Base-by-base conservation (phyloP, 2,888 invertebrate genomes). In the Tanytarsus gracilentus region DNA sequence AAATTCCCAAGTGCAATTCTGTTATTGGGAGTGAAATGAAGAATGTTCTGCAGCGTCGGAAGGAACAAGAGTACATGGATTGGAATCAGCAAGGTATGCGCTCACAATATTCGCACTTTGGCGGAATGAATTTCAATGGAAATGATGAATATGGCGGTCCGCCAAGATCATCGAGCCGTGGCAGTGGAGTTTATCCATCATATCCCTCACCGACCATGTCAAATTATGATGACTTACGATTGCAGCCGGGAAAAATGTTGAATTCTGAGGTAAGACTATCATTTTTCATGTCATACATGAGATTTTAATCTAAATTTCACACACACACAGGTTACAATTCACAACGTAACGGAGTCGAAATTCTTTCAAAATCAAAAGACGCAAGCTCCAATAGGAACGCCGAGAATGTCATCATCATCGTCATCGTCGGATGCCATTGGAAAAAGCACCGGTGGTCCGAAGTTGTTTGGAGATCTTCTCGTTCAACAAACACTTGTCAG, bases 231-330 rank as follows among this genome's bases (percentile, higher is more conserved):
- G 73, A 74, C 63, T 69, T 71, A 30, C 67, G 72, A 4, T 66
- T 74, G 61, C 72, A 74, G 66, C 73, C 74, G n/a, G 74, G 74
- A 11, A 74, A 74, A 62, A 70, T 72, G 66, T 68, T 74, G 25
- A 74, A 74, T 65, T 74, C 70, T 66, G 74, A 74, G 69, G 74
- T 74, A 62, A 51, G 67, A n/a, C 14, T 49, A 30, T 44, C 6
- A 21, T 30, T 14, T 29, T 23, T 51, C 25, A 30, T 18, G 18
- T 18, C 39, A 25, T 56, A n/a, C 39, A 39, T n/a, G n/a, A n/a
- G n/a, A 48, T 9, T 21, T 48, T 5, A 48, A 6, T 23, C 11
- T 14, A 11, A 51, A 6, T 30, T 52, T 62, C 25, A 21, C 29
- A 52, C 16, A 33, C 16, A 36, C 60, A 4, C 26, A 74, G 74